These are phyloP conservation scores for Drosophila anomelani DNA, from an alignment of 2,888 invertebrate genomes.

Conservation along the genomic window DNA sequence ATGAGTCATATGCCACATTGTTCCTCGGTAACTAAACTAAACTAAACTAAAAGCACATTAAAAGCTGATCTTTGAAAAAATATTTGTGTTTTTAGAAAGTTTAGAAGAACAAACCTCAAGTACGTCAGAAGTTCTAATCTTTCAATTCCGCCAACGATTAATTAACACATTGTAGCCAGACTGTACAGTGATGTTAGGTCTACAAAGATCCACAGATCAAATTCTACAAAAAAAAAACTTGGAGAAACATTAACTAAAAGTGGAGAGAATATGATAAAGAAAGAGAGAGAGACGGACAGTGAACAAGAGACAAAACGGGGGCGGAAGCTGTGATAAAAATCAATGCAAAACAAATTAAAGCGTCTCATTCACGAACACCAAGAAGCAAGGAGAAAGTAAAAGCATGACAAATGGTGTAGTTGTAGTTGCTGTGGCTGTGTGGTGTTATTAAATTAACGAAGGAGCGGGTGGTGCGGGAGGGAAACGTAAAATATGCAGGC, in stretches of 20 bases:
- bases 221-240: conserved; percentile 13
- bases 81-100: neutral
- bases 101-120: neutral
- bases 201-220: conserved; percentile 8
- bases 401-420: conserved; percentile 36
- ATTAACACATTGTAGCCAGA: conserved; percentile 58
- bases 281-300: neutral
- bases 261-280: conserved; percentile 7
- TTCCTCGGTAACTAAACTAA: neutral
- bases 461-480: conserved; percentile 12
- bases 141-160: conserved; percentile 12
- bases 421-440: conserved; percentile 29
- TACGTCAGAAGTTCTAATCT: neutral
- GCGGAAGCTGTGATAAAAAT: conserved; percentile 64
- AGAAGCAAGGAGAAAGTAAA: conserved; percentile 57
- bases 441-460: conserved; percentile 70
- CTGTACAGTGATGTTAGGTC: conserved; percentile 47
- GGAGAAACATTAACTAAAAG: conserved; percentile 1
- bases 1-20: conserved; percentile 26
- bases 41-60: neutral
- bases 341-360: conserved; percentile 68
- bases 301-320: conserved; percentile 19
- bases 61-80: neutral
- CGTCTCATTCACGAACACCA: conserved; percentile 28
- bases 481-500: conserved; percentile 37